Conservation (phyloP, 1,140 invertebrate genomes). For the Brachionus asplanchnoidis region DNA sequence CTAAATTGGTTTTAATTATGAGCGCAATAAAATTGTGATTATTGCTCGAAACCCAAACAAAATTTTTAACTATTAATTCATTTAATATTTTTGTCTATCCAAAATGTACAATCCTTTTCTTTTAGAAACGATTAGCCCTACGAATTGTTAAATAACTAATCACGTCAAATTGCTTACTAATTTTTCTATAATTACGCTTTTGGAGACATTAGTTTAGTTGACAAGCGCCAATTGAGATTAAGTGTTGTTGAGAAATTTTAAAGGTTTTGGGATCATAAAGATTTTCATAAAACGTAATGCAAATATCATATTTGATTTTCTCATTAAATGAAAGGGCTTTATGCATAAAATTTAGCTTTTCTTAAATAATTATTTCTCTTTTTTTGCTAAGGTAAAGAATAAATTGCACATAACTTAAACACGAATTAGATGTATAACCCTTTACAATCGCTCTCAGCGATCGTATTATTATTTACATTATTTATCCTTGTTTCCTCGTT, state of each 20-base stretch:
- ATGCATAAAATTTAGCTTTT: neutral
- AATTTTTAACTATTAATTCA: neutral
- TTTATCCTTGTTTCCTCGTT: constrained; percentile 18
- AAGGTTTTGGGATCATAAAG: neutral
- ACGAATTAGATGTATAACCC: neutral
- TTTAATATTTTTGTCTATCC: neutral
- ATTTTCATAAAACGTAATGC: neutral
- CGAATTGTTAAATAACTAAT: neutral
- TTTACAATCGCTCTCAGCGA: neutral
- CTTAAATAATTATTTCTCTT: neutral
- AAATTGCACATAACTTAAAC: neutral
- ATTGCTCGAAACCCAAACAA: neutral
- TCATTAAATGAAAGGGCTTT: neutral
- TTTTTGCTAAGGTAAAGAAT: neutral
- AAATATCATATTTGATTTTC: constrained; percentile 26
- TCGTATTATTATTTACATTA: constrained; percentile 14
- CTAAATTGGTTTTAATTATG: neutral
- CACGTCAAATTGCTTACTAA: neutral
- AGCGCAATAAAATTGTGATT: neutral
- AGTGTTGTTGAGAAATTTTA: neutral
- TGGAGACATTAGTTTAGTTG: neutral
- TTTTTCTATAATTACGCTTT: neutral
- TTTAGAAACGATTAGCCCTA: neutral
- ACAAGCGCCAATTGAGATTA: neutral
- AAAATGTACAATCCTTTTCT: neutral